phyloP scores from a whole-genome alignment of 2,888 invertebrate genomes.

The Pseudolycoriella hygida region DNA sequence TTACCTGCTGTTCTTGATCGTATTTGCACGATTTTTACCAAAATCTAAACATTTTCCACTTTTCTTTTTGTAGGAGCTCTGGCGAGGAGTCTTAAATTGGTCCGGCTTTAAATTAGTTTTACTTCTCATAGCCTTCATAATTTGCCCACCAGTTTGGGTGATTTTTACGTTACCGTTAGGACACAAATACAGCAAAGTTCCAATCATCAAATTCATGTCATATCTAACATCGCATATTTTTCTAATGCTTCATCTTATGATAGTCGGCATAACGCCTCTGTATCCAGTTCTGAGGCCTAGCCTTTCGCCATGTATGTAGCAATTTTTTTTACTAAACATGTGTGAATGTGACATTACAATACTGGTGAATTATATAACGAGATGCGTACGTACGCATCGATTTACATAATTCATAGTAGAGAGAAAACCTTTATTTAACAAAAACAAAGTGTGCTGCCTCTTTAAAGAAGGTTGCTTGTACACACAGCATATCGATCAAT shows the following conservation, averaged over 20 bases:
- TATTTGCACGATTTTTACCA: slow-evolving; percentile 2
- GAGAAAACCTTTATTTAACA: no score
- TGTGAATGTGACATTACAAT: no score
- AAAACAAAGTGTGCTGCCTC: no score
- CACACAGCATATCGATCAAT: no score
- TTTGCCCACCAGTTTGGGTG: slow-evolving; percentile 93
- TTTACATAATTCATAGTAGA: no score
- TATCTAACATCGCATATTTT: slow-evolving; percentile 97
- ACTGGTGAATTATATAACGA: no score
- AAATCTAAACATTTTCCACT: slow-evolving; percentile 6
- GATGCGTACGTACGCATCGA: no score
- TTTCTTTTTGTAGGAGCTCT: slow-evolving; percentile 56
- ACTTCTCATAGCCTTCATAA: slow-evolving; percentile 78
- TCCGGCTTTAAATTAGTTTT: slow-evolving; percentile 87
- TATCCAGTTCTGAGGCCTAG: slow-evolving; percentile 64
- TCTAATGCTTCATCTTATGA: slow-evolving; percentile 79
- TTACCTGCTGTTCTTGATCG: no score
- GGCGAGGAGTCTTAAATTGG: slow-evolving; percentile 96
- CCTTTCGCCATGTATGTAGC: slow-evolving; percentile 47
- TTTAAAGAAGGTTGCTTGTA: no score
- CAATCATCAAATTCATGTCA: slow-evolving; percentile 99
- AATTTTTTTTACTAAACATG: no score
- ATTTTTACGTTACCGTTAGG: slow-evolving; percentile 88
- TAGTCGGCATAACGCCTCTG: slow-evolving; percentile 78
- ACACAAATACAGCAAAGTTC: slow-evolving; percentile 93